Percentiles rank a stretch among this genome's conserved stretches.
Conservation (phyloP, 2,113 vertebrate species). For the Oceanites oceanicus region DNA sequence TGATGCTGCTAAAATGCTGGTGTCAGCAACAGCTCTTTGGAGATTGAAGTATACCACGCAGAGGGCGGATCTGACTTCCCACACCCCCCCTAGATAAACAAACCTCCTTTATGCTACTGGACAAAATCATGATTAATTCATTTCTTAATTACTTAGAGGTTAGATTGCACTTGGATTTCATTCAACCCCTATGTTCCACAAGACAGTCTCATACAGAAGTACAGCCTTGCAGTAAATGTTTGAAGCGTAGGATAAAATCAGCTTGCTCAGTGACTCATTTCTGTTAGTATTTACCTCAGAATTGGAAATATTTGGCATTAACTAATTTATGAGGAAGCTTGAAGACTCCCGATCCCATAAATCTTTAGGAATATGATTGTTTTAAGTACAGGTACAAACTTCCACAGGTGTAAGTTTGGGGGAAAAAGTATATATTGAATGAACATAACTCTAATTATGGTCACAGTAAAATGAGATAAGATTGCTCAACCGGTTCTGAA, state of each 20-base stretch:
- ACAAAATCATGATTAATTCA: not conserved
- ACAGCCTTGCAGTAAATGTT: not conserved
- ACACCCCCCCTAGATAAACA: not conserved
- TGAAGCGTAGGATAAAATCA: not conserved
- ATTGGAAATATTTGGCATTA: not conserved
- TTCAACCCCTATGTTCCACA: not conserved
- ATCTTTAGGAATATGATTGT: not conserved
- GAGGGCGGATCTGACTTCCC: not conserved
- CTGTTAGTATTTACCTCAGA: not conserved
- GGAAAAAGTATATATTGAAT: not conserved
- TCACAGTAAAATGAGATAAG: not conserved
- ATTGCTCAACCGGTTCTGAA: not conserved
- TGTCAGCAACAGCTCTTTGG: not conserved
- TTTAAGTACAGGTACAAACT: not conserved
- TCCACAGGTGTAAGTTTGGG: not conserved
- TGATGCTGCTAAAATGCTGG: not conserved
- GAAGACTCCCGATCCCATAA: not conserved
- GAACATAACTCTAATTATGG: not conserved
- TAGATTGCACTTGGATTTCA: not conserved
- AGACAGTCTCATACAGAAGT: not conserved
- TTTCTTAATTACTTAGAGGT: not conserved
- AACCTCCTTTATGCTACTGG: not conserved
- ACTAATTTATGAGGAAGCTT: not conserved
- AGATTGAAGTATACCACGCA: not conserved
- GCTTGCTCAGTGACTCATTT: not conserved